Evolutionary conservation across 2,888 invertebrate species (phyloP).

Genomic region (Blastobasis adustella): DNA sequence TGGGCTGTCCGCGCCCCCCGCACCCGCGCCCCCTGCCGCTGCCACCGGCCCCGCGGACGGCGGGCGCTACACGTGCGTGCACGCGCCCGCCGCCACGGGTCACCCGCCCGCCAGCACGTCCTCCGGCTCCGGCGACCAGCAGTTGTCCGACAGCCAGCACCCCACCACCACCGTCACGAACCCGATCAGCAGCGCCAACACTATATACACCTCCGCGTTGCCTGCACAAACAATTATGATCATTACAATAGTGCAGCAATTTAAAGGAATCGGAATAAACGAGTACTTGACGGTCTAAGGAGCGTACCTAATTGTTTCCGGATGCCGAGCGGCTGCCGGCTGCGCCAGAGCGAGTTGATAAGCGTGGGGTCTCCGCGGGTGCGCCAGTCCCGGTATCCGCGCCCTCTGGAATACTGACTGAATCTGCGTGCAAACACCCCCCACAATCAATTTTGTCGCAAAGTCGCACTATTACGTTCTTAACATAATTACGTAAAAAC

Average conservation of each 20-base stretch:
- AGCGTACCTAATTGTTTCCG: slow-evolving; percentile 76
- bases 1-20: neutral
- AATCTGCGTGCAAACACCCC: slow-evolving; percentile 60
- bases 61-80: slow-evolving; percentile 74
- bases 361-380: slow-evolving; percentile 81
- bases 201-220: slow-evolving; percentile 84
- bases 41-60: slow-evolving; percentile 47
- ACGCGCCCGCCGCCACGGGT: slow-evolving; percentile 78
- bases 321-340: slow-evolving; percentile 82
- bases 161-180: slow-evolving; percentile 83
- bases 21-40: slow-evolving; percentile 29
- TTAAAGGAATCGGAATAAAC: neutral
- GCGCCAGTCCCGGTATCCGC: slow-evolving; percentile 82
- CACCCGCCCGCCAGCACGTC: slow-evolving; percentile 79
- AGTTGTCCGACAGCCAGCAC: slow-evolving; percentile 86
- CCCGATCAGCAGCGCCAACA: slow-evolving; percentile 81
- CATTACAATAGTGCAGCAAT: too few relatives aligned
- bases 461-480: slow-evolving; percentile 2
- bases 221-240: slow-evolving; percentile 54
- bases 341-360: slow-evolving; percentile 83
- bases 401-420: slow-evolving; percentile 75
- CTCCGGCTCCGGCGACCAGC: slow-evolving; percentile 85
- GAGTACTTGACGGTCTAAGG: too few relatives aligned
- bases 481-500: slow-evolving; percentile 25
- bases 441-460: neutral